Percentiles rank a stretch among this genome's conserved stretches.
phyloP scores from a whole-genome alignment of 2,888 invertebrate species.

The Gonocerus acuteangulatus region DNA sequence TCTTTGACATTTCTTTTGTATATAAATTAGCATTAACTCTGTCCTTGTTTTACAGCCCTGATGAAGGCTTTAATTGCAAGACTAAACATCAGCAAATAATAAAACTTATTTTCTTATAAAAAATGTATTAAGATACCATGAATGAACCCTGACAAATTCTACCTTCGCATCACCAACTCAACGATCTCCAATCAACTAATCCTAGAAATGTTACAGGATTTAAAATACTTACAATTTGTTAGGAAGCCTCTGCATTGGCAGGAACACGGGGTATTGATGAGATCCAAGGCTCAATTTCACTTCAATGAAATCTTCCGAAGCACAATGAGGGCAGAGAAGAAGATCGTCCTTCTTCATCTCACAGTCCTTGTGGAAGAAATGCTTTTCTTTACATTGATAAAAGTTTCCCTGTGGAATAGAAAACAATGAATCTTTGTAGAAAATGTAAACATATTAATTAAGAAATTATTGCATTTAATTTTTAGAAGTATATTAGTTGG shows the following conservation, averaged over 20 bases:
- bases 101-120: too few species aligned
- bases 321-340: slow-evolving; percentile 64
- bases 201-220: too few species aligned
- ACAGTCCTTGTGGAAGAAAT: slow-evolving; percentile 78
- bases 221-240: slow-evolving; percentile 41
- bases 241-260: slow-evolving; percentile 48
- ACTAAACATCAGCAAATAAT: too few species aligned
- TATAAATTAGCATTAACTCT: too few species aligned
- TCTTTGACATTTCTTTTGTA: too few species aligned
- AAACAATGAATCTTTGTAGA: not conserved
- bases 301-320: slow-evolving; percentile 46
- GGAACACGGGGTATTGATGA: slow-evolving; percentile 50
- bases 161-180: too few species aligned
- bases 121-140: too few species aligned
- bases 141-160: too few species aligned
- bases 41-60: too few species aligned
- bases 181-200: too few species aligned
- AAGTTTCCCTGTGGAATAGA: slow-evolving; percentile 62
- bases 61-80: too few species aligned
- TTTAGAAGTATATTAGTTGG: not conserved
- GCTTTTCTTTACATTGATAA: slow-evolving; percentile 66
- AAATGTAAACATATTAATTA: not conserved
- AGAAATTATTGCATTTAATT: too few species aligned
- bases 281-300: slow-evolving; percentile 58
- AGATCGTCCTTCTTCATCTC: slow-evolving; percentile 49